Evolutionary conservation across 1,140 invertebrate species (phyloP).

Genomic region (Drosophila leontia): DNA sequence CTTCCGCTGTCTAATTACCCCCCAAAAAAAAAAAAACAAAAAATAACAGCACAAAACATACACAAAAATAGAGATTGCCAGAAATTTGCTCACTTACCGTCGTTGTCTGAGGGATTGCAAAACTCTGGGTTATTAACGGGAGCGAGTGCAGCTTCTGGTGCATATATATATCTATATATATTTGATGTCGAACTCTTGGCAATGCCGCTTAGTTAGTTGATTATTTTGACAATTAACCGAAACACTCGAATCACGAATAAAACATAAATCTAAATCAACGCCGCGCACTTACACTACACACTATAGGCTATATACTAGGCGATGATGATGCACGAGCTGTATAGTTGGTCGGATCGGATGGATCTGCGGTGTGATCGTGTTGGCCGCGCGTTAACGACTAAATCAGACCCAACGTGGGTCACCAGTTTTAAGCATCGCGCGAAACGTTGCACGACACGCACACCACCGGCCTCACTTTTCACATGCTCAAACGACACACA

Average conservation of each 20-base stretch:
- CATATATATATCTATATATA: slow-evolving; percentile 5
- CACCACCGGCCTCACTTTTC: slow-evolving; percentile 1
- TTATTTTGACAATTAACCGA: slow-evolving; percentile 24
- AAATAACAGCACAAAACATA: neutral
- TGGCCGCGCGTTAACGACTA: slow-evolving; percentile 84
- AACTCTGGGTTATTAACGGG: slow-evolving; percentile 12
- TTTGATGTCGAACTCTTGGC: slow-evolving; percentile 3
- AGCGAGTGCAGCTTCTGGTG: slow-evolving; percentile 9
- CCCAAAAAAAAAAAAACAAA: slow-evolving; percentile 38
- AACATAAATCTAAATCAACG: slow-evolving; percentile 48
- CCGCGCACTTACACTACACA: slow-evolving; percentile 32
- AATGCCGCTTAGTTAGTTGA: neutral
- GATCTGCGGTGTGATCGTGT: slow-evolving; percentile 79
- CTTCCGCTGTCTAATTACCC: slow-evolving; percentile 46
- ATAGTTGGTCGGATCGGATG: slow-evolving; percentile 37
- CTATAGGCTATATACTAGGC: slow-evolving; percentile 16
- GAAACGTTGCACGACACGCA: slow-evolving; percentile 58
- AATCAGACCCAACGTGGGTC: slow-evolving; percentile 78
- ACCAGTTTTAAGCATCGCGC: slow-evolving; percentile 80
- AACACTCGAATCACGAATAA: slow-evolving; percentile 20
- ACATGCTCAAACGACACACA: slow-evolving; percentile 2
- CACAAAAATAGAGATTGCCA: slow-evolving; percentile 9
- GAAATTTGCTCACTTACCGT: slow-evolving; percentile 37
- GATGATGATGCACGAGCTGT: slow-evolving; percentile 1
- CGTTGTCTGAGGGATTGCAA: slow-evolving; percentile 2